Evolutionary conservation across 2,888 invertebrate species (phyloP).

Genomic region (Ischnura elegans): DNA sequence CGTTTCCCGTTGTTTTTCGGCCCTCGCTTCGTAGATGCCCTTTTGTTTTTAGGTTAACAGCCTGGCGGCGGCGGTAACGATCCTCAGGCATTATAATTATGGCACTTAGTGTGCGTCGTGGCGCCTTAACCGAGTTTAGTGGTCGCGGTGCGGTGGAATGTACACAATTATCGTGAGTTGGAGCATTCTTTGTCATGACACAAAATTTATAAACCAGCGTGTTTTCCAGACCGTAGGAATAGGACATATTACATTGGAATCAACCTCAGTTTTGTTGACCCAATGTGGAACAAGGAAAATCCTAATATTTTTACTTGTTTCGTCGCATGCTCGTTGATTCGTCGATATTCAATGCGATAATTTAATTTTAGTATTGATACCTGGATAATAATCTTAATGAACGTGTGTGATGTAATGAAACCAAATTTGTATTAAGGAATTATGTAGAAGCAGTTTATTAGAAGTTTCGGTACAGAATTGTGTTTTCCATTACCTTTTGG

Average conservation of each 20-base stretch:
- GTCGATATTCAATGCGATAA: neutral
- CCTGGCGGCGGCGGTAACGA: neutral
- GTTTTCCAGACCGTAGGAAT: neutral
- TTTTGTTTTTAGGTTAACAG: slow-evolving; percentile 15
- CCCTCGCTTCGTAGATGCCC: neutral
- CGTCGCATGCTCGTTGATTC: neutral
- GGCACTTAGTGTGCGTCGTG: neutral
- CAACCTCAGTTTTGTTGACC: neutral
- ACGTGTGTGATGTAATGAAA: no score
- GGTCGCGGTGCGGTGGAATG: neutral
- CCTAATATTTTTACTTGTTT: neutral
- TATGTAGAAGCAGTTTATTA: no score
- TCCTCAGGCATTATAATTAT: slow-evolving; percentile 4
- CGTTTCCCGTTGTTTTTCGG: slow-evolving; percentile 6
- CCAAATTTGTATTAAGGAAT: no score
- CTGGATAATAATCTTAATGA: no score
- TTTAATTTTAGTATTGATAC: no score
- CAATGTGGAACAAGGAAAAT: neutral
- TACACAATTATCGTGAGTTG: neutral
- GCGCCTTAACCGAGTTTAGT: neutral
- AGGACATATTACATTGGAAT: neutral
- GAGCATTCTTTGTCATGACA: neutral
- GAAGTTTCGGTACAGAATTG: no score
- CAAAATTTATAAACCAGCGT: neutral
- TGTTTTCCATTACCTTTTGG: no score